Percentiles rank a stretch among this genome's conserved stretches.
Conservation (phyloP, 2,113 vertebrate species). For the Eulemur macaco region DNA sequence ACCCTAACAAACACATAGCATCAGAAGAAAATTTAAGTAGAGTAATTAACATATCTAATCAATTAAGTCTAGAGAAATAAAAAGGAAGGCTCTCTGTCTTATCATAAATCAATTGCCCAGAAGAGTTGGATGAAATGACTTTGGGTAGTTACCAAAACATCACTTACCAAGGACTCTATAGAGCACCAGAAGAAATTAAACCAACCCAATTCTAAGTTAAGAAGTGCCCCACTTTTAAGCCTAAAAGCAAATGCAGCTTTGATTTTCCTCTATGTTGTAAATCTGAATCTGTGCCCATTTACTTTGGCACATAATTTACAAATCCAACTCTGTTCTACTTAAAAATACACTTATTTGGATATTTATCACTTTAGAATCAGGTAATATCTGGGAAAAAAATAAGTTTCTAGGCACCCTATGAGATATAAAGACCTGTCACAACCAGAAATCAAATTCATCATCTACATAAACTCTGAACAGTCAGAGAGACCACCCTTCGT, state of each 20-base stretch:
- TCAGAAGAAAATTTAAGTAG: not conserved
- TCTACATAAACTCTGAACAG: not conserved
- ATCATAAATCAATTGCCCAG: not conserved
- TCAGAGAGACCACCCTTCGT: not conserved
- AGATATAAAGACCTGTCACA: not conserved
- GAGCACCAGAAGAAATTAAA: not conserved
- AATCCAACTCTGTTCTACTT: not conserved
- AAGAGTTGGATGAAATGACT: not conserved
- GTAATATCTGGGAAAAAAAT: not conserved
- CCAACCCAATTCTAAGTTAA: not conserved
- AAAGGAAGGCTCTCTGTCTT: not conserved
- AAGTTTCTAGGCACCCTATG: not conserved
- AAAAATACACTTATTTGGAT: not conserved
- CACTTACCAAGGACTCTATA: not conserved
- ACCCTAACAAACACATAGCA: slow-evolving; percentile 31
- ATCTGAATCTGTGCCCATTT: not conserved
- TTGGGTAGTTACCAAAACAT: not conserved
- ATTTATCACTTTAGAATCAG: not conserved
- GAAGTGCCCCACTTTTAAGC: not conserved
- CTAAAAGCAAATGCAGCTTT: not conserved
- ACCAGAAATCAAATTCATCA: not conserved
- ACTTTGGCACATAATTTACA: not conserved
- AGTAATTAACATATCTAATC: slow-evolving; percentile 41
- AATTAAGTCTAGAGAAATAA: not conserved
- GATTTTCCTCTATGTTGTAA: not conserved